Percentiles rank a stretch among this genome's conserved stretches.
Conservation (phyloP, 2,888 invertebrate genomes). For the Trissolcus japonicus region DNA sequence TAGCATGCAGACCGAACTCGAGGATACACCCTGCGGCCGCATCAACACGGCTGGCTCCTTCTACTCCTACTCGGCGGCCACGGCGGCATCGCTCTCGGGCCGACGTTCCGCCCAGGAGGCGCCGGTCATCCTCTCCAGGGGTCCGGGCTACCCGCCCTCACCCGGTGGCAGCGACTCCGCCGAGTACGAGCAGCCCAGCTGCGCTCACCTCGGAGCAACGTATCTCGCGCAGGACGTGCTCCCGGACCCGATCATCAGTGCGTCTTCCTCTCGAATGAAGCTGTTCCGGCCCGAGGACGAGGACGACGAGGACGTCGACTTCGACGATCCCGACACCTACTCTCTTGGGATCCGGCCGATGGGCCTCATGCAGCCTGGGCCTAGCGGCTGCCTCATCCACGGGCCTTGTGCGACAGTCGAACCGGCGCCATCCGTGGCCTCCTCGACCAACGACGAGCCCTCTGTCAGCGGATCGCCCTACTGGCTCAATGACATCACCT, state of each 20-base stretch:
- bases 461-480: slow-evolving; percentile 66
- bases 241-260: slow-evolving; percentile 70
- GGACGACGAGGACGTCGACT: slow-evolving; percentile 77
- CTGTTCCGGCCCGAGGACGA: slow-evolving; percentile 77
- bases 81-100: slow-evolving; percentile 67
- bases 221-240: slow-evolving; percentile 54
- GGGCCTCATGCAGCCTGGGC: slow-evolving; percentile 62
- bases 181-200: slow-evolving; percentile 71
- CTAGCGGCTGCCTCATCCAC: slow-evolving; percentile 70
- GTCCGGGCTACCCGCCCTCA: slow-evolving; percentile 69
- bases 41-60: slow-evolving; percentile 69
- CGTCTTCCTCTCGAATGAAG: slow-evolving; percentile 72
- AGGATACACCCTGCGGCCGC: slow-evolving; percentile 63
- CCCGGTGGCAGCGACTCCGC: slow-evolving; percentile 69
- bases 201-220: slow-evolving; percentile 50
- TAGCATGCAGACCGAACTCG: slow-evolving; percentile 62
- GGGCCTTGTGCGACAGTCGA: slow-evolving; percentile 68
- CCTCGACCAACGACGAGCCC: slow-evolving; percentile 72
- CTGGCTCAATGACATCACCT: slow-evolving; percentile 75
- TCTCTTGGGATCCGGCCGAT: slow-evolving; percentile 60
- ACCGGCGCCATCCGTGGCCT: slow-evolving; percentile 69
- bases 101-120: slow-evolving; percentile 52
- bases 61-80: slow-evolving; percentile 73
- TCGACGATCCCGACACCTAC: slow-evolving; percentile 71
- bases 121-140: slow-evolving; percentile 61